Conservation (phyloP, 2,888 invertebrate species). For the Nematopogon swammerdamellus region DNA sequence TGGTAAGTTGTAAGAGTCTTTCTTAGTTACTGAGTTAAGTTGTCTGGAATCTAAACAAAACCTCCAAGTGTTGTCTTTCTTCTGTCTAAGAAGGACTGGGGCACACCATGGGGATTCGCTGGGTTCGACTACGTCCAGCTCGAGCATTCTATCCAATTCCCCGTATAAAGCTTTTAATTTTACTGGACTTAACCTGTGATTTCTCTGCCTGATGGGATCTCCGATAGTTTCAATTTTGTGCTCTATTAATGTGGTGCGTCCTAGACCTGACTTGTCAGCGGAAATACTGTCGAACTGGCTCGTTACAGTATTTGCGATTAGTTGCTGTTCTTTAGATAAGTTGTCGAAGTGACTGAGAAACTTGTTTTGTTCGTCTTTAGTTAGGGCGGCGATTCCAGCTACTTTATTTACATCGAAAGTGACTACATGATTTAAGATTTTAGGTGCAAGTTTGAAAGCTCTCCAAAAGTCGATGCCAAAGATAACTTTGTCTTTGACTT, state of each 20-base stretch:
- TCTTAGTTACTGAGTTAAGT: conserved; percentile 10
- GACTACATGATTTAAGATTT: neutral
- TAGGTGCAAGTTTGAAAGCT: neutral
- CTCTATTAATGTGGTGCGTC: neutral
- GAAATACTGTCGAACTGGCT: neutral
- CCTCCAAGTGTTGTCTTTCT: conserved; percentile 3
- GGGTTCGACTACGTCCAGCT: conserved; percentile 1
- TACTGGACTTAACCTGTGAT: neutral
- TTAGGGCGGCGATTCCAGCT: neutral
- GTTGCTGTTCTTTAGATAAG: neutral
- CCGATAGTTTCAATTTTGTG: neutral
- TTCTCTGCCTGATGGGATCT: neutral
- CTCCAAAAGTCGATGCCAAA: neutral
- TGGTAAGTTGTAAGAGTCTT: conserved; percentile 12
- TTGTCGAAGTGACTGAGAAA: neutral
- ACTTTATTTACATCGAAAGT: neutral
- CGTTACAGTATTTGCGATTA: neutral
- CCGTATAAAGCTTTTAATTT: neutral
- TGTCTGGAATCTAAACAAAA: conserved; percentile 16
- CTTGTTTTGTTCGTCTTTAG: no score
- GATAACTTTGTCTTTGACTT: neutral
- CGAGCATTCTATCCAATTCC: conserved; percentile 1
- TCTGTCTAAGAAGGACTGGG: neutral
- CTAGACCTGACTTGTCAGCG: neutral
- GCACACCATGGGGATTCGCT: neutral